Percentiles rank a stretch among this genome's conserved stretches.
phyloP scores from a whole-genome alignment of 2,113 vertebrate genomes.

The Lasiurus cinereus region DNA sequence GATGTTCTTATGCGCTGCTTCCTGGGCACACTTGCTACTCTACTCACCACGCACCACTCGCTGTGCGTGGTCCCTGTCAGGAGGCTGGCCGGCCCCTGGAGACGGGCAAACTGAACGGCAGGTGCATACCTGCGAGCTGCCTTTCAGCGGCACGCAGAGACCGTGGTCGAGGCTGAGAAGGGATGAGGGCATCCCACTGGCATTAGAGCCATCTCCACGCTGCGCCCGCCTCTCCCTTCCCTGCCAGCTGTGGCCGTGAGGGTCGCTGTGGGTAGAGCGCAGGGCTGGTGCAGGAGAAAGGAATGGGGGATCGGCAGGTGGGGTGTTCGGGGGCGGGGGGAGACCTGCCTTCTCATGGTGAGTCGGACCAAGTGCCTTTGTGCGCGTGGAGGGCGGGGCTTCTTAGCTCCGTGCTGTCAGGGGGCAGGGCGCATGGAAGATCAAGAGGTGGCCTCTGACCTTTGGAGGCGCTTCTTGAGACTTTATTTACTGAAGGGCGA shows the following conservation, averaged over 20 bases:
- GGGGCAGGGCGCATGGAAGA: neutral
- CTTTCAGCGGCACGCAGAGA: constrained; percentile 57
- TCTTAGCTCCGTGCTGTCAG: neutral
- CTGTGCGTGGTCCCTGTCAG: neutral
- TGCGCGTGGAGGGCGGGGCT: neutral
- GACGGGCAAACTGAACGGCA: neutral
- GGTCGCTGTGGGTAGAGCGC: neutral
- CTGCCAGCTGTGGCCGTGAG: neutral
- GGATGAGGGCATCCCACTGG: neutral
- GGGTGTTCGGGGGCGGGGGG: neutral
- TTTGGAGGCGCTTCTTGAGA: neutral
- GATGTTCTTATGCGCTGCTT: neutral
- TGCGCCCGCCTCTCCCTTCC: neutral
- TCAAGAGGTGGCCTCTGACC: neutral
- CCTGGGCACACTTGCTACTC: neutral
- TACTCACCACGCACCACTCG: neutral
- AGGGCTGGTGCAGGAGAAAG: neutral
- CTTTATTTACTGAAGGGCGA: neutral
- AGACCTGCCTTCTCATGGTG: neutral
- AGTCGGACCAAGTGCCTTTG: neutral
- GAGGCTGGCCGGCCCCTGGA: neutral
- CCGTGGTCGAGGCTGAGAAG: neutral
- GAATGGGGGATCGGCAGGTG: neutral
- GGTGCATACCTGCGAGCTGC: constrained; percentile 36
- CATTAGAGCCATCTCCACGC: neutral